Evolutionary conservation across 2,113 vertebrate genomes (phyloP).

Genomic region (Notarius quadriscutis): DNA sequence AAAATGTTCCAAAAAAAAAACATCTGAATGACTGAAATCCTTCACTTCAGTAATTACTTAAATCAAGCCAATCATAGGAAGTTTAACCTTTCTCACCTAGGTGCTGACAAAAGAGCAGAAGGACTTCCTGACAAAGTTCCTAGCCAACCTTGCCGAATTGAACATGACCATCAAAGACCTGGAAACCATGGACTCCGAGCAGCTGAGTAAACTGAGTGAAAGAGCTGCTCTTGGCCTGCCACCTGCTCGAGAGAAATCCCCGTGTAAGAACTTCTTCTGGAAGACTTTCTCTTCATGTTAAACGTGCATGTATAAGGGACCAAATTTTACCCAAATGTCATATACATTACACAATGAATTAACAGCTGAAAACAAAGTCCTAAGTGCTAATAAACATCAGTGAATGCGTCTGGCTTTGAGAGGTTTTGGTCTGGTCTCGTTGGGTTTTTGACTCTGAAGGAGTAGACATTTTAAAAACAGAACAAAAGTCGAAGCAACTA

Average conservation of each 20-base stretch:
- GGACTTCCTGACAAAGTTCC: constrained; percentile 56
- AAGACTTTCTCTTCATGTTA: constrained; percentile 77
- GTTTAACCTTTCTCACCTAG: constrained; percentile 34
- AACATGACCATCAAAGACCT: constrained; percentile 45
- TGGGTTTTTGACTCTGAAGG: neutral
- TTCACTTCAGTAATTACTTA: neutral
- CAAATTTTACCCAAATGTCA: neutral
- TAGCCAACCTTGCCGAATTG: constrained; percentile 58
- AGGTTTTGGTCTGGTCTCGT: constrained; percentile 5
- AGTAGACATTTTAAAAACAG: neutral
- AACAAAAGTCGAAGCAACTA: neutral
- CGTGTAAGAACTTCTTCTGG: constrained; percentile 76
- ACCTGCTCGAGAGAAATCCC: constrained; percentile 38
- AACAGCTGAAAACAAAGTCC: neutral
- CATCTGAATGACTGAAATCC: neutral
- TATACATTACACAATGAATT: constrained; percentile 6
- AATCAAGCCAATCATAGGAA: neutral
- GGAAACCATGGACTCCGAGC: constrained; percentile 5
- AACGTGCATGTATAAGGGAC: constrained; percentile 9
- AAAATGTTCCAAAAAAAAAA: neutral
- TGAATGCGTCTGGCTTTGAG: neutral
- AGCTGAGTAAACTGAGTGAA: constrained; percentile 45
- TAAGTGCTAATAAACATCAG: constrained; percentile 18
- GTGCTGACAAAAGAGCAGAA: constrained; percentile 54
- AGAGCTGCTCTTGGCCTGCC: constrained; percentile 32